Percentiles rank a stretch among this genome's conserved stretches.
Conservation (phyloP, 2,888 invertebrate genomes). For the Ophion obscuratus region DNA sequence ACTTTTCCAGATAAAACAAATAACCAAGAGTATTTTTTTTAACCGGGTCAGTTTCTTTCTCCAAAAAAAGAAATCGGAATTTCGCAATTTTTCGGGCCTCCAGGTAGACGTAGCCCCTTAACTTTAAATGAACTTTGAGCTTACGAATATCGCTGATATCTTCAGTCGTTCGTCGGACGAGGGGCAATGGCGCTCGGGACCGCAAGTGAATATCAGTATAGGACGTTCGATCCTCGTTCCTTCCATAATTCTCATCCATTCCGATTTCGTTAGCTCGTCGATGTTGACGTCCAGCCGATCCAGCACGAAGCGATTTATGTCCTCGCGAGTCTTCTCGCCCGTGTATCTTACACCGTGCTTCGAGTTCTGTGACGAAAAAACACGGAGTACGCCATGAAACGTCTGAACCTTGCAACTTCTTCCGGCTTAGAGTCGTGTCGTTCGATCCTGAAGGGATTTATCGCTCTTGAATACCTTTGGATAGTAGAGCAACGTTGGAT, state of each 20-base stretch:
- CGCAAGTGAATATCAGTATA: conserved; percentile 76
- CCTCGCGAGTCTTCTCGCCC: conserved; percentile 71
- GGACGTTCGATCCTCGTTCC: conserved; percentile 71
- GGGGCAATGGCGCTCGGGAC: conserved; percentile 74
- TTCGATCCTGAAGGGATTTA: background rate
- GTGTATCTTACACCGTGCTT: conserved; percentile 73
- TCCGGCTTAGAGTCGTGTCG: background rate
- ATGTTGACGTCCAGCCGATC: conserved; percentile 75
- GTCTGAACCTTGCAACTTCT: background rate
- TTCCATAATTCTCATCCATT: conserved; percentile 72
- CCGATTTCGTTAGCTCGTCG: conserved; percentile 72
- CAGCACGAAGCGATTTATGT: conserved; percentile 74
- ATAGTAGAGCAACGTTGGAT: conserved; percentile 91
- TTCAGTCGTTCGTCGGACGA: conserved; percentile 83
- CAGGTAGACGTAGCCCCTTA: too few species aligned
- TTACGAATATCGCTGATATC: conserved; percentile 91
- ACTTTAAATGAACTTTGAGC: conserved; percentile 69
- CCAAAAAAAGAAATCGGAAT: too few species aligned
- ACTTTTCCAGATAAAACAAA: too few species aligned
- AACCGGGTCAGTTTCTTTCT: background rate
- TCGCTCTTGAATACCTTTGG: conserved; percentile 83
- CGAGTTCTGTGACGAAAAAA: conserved; percentile 71
- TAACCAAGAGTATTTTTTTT: too few species aligned
- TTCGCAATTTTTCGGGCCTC: too few species aligned
- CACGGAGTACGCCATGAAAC: conserved; percentile 6